Conservation (phyloP, 1,140 invertebrate species). For the Drosophila ogumai region DNA sequence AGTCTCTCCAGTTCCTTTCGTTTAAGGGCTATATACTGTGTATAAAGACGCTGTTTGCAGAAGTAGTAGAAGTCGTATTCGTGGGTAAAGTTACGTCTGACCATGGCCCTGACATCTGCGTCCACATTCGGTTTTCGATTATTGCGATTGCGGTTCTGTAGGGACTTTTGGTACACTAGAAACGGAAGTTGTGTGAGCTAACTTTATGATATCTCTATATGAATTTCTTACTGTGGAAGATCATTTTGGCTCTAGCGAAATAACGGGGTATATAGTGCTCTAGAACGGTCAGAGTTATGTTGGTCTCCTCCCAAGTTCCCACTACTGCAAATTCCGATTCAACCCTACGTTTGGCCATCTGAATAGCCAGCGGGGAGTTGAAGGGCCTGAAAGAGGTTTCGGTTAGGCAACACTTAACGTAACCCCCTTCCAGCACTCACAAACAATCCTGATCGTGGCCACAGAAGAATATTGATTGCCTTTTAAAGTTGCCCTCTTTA, state of each 20-base stretch:
- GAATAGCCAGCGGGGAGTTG: slow-evolving; percentile 91
- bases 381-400: slow-evolving; percentile 88
- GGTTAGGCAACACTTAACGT: slow-evolving; percentile 3
- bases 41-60: slow-evolving; percentile 92
- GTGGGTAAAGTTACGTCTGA: slow-evolving; percentile 92
- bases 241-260: slow-evolving; percentile 89
- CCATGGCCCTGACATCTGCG: slow-evolving; percentile 92
- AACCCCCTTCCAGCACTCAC: slow-evolving; percentile 86
- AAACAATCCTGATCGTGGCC: slow-evolving; percentile 93
- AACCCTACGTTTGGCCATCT: slow-evolving; percentile 92
- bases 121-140: slow-evolving; percentile 86
- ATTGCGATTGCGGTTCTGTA: slow-evolving; percentile 72
- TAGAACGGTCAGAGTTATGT: slow-evolving; percentile 92
- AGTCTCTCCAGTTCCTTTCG: slow-evolving; percentile 40
- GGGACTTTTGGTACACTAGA: slow-evolving; percentile 53
- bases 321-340: slow-evolving; percentile 94
- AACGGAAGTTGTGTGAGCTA: slow-evolving; percentile 88
- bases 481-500: slow-evolving; percentile 90
- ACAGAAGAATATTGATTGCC: slow-evolving; percentile 94
- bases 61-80: slow-evolving; percentile 97
- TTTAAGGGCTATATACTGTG: slow-evolving; percentile 90
- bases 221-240: slow-evolving; percentile 62
- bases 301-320: slow-evolving; percentile 93
- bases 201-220: neutral
- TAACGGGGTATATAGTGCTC: slow-evolving; percentile 93